Evolutionary conservation across 2,888 invertebrate species (phyloP), one percentile per base, ranked within the genome.

Genomic region (Drosophila tripunctata): DNA sequence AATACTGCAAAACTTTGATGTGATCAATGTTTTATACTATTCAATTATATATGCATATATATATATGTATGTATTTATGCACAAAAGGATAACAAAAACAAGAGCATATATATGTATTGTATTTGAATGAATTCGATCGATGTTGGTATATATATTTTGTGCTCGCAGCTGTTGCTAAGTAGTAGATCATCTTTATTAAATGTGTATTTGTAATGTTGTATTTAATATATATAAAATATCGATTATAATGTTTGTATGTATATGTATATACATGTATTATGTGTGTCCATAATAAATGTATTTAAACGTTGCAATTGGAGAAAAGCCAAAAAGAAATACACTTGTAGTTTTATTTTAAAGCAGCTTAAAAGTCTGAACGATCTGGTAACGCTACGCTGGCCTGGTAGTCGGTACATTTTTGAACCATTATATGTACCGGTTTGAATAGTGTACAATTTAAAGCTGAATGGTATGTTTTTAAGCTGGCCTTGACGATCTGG

Each of bases 131-230:
- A 17, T n/a, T n/a, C n/a, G n/a, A n/a, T 54, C 21, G 33, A 15
- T 63, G 27, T 51, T 31, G 21, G 22, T 67, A 72, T 72, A 48
- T 67, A 72, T 72, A 48, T 69, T 65, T 73, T 58, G 54, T 61
- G 69, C 65, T 44, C 70, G 51, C 67, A 62, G 75, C 60, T 61
- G 66, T 57, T 65, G 65, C 60, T 68, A 63, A 38, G 47, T 68
- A 63, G 52, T n/a, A n/a, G n/a, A n/a, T n/a, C n/a, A 57, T 57
- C 38, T 50, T 64, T 51, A 58, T 60, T 68, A 62, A 52, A 68
- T 72, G 68, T 78, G 57, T 73, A 78, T 61, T 65, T 75, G 64
- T 68, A 67, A 60, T 80, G 77, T 78, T 80, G 78, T 81, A 78
- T 78, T 51, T 38, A 51, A 40, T 21, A 51, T n/a, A n/a, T n/a